Conservation (phyloP, 1,140 invertebrate genomes). For the Drosophila quadrilineata region DNA sequence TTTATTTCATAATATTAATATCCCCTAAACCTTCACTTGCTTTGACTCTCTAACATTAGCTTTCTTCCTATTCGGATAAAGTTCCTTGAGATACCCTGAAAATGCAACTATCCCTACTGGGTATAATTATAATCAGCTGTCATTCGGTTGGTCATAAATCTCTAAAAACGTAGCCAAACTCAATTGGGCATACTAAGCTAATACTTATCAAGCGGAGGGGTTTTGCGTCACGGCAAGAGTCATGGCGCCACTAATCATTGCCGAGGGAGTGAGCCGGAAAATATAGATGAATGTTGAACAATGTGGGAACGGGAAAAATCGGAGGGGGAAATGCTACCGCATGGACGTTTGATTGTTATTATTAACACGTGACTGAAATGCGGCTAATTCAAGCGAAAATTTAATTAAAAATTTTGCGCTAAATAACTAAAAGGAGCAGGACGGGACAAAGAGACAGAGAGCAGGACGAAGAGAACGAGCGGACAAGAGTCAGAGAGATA, state of each 20-base stretch:
- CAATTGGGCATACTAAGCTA: conserved; percentile 54
- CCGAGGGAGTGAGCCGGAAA: background rate
- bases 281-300: background rate
- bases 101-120: background rate
- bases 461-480: background rate
- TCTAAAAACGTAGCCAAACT: conserved; percentile 40
- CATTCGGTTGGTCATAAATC: conserved; percentile 26
- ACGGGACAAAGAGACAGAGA: background rate
- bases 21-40: too few relatives aligned
- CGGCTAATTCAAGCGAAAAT: conserved; percentile 71
- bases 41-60: too few relatives aligned
- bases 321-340: background rate
- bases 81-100: background rate
- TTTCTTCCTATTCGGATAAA: too few relatives aligned
- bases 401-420: conserved; percentile 70
- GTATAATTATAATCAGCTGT: conserved; percentile 34
- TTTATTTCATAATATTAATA: too few relatives aligned
- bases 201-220: conserved; percentile 28
- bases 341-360: conserved; percentile 71
- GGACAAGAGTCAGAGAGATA: background rate
- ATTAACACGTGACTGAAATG: conserved; percentile 73
- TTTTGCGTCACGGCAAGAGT: conserved; percentile 40
- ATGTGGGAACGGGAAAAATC: background rate
- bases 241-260: conserved; percentile 28
- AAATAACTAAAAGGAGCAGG: conserved; percentile 43